phyloP scores from a whole-genome alignment of 2,113 vertebrate species.

The Oplegnathus fasciatus region DNA sequence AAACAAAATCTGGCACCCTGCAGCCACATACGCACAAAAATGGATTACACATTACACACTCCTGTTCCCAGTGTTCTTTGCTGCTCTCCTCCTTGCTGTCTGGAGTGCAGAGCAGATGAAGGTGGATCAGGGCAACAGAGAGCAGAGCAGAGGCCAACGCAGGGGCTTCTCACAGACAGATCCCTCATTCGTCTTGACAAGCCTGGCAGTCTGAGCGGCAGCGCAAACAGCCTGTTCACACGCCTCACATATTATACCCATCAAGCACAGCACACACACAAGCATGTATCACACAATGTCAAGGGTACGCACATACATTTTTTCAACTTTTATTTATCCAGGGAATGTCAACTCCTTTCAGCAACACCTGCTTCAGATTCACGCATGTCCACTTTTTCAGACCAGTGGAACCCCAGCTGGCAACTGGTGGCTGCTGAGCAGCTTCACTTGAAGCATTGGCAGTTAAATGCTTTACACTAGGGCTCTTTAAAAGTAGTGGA shows the following conservation, averaged over 20 bases:
- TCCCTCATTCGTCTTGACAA: conserved; percentile 58
- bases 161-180: conserved; percentile 37
- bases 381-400: conserved; percentile 9
- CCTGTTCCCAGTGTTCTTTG: background rate
- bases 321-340: conserved; percentile 16
- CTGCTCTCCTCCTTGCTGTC: conserved; percentile 1
- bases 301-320: background rate
- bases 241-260: conserved; percentile 22
- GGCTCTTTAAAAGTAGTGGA: background rate
- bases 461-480: background rate
- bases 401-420: background rate
- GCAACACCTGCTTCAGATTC: conserved; percentile 24
- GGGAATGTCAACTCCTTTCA: conserved; percentile 17
- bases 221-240: conserved; percentile 47
- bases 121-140: conserved; percentile 52
- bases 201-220: conserved; percentile 37
- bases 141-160: conserved; percentile 48
- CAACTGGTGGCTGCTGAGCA: background rate
- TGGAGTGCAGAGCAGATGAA: conserved; percentile 44
- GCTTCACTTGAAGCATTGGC: conserved; percentile 11
- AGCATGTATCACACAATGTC: background rate
- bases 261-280: conserved; percentile 23
- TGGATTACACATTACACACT: background rate
- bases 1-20: background rate
- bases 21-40: background rate